These are phyloP conservation scores for Triplophysa rosa DNA, from an alignment of 2,113 vertebrate species.

Conservation along the genomic window DNA sequence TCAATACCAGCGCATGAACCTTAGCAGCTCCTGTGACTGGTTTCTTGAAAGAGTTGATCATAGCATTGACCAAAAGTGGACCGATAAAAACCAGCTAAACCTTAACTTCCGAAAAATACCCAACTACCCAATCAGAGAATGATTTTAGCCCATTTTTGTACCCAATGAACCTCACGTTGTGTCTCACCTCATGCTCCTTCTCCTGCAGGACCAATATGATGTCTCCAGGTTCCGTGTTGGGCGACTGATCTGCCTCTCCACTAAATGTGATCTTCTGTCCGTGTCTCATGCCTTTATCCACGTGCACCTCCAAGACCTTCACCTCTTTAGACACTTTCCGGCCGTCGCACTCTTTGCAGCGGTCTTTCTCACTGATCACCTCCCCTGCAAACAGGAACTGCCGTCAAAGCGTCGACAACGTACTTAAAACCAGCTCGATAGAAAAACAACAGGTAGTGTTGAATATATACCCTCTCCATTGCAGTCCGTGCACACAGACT, in stretches of 20 bases:
- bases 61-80: no score
- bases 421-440: not conserved
- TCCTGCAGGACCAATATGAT: conserved; percentile 96
- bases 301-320: conserved; percentile 97
- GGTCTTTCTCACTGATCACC: conserved; percentile 98
- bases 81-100: no score
- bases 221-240: conserved; percentile 93
- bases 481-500: conserved; percentile 97
- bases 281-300: conserved; percentile 99
- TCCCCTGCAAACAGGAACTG: conserved; percentile 76
- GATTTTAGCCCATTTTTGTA: not conserved
- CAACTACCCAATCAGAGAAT: no score
- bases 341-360: conserved; percentile 98
- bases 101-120: no score
- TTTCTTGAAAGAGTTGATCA: no score
- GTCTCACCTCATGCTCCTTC: conserved; percentile 92
- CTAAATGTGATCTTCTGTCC: conserved; percentile 97
- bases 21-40: no score
- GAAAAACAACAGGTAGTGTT: not conserved
- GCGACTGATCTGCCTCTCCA: conserved; percentile 97
- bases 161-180: not conserved
- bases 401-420: not conserved
- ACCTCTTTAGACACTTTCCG: conserved; percentile 98
- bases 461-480: conserved; percentile 88
- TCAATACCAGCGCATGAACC: no score